Percentiles rank a stretch among this genome's conserved stretches.
Conservation (phyloP, 1,140 invertebrate genomes). For the Rhagoletis pomonella region DNA sequence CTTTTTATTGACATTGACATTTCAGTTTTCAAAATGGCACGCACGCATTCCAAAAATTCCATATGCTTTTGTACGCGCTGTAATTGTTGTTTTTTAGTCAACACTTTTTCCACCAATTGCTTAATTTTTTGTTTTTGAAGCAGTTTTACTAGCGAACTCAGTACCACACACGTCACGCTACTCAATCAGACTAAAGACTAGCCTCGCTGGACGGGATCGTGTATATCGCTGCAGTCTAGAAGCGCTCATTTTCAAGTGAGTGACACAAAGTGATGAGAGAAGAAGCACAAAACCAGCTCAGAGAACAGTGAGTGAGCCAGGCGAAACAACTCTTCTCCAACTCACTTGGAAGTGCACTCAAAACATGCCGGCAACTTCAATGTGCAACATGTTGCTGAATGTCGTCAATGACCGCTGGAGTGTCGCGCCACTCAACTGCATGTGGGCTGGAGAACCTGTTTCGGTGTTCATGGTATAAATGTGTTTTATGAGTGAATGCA, state of each 20-base stretch:
- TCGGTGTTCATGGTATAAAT: not conserved
- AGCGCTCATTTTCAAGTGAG: not conserved
- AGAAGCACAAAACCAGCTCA: not conserved
- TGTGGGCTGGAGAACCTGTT: slow-evolving; percentile 38
- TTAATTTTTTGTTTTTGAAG: slow-evolving; percentile 10
- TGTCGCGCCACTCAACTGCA: not conserved
- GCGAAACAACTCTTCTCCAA: not conserved
- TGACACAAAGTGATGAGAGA: not conserved
- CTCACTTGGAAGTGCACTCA: not conserved
- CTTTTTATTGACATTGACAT: no score
- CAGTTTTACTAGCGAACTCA: not conserved
- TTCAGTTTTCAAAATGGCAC: not conserved
- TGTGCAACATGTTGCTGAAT: slow-evolving; percentile 15
- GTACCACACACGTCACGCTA: slow-evolving; percentile 34
- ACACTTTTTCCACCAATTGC: not conserved
- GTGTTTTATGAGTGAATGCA: not conserved
- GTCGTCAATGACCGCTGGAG: slow-evolving; percentile 18
- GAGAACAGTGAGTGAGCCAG: not conserved
- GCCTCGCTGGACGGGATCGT: slow-evolving; percentile 23
- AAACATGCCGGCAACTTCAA: not conserved
- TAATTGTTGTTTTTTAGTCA: not conserved
- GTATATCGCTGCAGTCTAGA: not conserved
- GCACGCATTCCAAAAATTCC: not conserved
- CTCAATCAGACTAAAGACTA: slow-evolving; percentile 41
- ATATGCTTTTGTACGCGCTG: not conserved